Evolutionary conservation across 2,113 vertebrate species (phyloP), one percentile per base, ranked within the genome.

Genomic region (Paedocypris sp.): DNA sequence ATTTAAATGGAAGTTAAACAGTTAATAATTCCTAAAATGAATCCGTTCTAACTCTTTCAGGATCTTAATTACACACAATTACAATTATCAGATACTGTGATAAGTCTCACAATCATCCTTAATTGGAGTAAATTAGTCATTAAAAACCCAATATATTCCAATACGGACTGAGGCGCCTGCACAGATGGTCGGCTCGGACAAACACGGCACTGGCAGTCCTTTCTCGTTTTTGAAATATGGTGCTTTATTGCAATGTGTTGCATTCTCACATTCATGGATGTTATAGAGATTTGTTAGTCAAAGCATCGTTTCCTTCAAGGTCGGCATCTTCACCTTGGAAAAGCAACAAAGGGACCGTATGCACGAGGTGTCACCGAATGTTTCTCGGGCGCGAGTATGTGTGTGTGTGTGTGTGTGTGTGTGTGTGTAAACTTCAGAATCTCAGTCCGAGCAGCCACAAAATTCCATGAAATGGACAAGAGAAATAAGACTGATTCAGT

Each of bases 181-280:
- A n/a, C n/a, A n/a, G n/a, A n/a, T n/a, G n/a, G n/a, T n/a, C n/a
- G n/a, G n/a, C n/a, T n/a, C n/a, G n/a, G n/a, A 53, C 26, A 38
- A 62, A 43, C 9, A 42, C 33, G 13, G 35, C 20, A 51, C 36
- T 20, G 38, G 52, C 52, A 56, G 38, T 42, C 35, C 74, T 78
- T 74, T 84, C 85, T 84, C 75, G n/a, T n/a, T n/a, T n/a, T n/a
- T n/a, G n/a, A n/a, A n/a, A 80, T 80, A 86, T 80, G 83, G 84
- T 86, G 84, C 79, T 87, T 86, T 87, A 87, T 87, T 84, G 85
- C 85, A 86, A 83, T 86, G 84, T 86, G 83, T 84, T 83, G 83
- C 82, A 87, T 85, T 86, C 82, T 84, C 83, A 87, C 84, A 87
- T 87, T 87, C 84, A 84, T 83, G 83, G 84, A 86, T 86, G 84